Evolutionary conservation across 64 coral and sea anemone genomes (phyloP).

Genomic region (Stichodactyla mertensii): DNA sequence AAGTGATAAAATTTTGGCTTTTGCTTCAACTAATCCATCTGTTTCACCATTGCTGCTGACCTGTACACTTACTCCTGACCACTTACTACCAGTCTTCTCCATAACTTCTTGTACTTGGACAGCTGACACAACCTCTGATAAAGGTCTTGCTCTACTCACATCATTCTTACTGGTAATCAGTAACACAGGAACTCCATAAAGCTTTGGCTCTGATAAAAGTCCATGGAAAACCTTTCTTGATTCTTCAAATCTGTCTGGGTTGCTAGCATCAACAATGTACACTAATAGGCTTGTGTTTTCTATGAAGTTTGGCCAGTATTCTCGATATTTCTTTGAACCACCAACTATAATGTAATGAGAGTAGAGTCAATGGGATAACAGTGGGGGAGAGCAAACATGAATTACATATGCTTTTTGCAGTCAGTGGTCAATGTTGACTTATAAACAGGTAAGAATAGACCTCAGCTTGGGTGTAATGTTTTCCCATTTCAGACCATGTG

Average conservation of each 20-base stretch:
- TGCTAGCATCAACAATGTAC: conserved; percentile 67
- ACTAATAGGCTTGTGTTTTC: conserved; percentile 53
- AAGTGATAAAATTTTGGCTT: conserved; percentile 55
- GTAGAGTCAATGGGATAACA: not conserved
- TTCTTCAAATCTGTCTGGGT: conserved; percentile 51
- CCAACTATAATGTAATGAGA: conserved; percentile 57
- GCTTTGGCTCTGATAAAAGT: conserved; percentile 44
- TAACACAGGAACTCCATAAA: conserved; percentile 71
- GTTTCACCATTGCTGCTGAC: conserved; percentile 29
- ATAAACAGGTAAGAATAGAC: too few species aligned
- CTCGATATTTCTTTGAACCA: conserved; percentile 62
- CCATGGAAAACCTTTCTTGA: conserved; percentile 45
- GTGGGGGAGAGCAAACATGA: too few species aligned
- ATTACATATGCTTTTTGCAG: too few species aligned
- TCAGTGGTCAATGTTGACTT: too few species aligned
- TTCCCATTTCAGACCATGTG: too few species aligned
- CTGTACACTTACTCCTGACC: conserved; percentile 27
- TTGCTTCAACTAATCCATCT: conserved; percentile 47
- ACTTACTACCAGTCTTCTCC: not conserved
- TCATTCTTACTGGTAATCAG: conserved; percentile 76
- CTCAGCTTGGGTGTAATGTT: too few species aligned
- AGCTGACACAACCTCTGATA: conserved; percentile 35
- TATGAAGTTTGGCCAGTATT: conserved; percentile 86
- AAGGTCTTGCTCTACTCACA: conserved; percentile 23
- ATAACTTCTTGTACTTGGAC: conserved; percentile 32